Evolutionary conservation across 2,113 vertebrate genomes (phyloP).

Genomic region (Tachysurus fulvidraco): DNA sequence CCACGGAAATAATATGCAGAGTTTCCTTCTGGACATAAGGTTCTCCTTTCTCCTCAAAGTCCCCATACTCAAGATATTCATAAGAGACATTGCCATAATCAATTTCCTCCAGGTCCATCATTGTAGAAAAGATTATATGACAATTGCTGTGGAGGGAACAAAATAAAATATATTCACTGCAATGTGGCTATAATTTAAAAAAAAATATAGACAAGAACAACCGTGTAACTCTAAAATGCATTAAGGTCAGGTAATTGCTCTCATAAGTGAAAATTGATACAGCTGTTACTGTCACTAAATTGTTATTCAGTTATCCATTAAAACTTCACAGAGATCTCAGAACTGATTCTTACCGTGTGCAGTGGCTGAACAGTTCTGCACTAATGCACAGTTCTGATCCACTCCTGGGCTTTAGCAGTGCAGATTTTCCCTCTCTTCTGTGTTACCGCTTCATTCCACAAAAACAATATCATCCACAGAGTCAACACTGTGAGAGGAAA

Average conservation of each 20-base stretch:
- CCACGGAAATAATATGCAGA: constrained; percentile 83
- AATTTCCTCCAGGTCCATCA: constrained; percentile 28
- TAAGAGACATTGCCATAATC: constrained; percentile 70
- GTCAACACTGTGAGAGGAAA: background rate
- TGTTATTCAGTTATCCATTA: background rate
- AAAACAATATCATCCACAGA: constrained; percentile 6
- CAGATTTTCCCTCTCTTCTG: background rate
- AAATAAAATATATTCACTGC: constrained; percentile 11
- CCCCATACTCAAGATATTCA: constrained; percentile 65
- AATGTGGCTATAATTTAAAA: background rate
- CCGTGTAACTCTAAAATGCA: background rate
- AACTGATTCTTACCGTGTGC: background rate
- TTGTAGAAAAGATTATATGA: constrained; percentile 8
- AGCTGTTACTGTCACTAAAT: background rate
- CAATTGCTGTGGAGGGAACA: background rate
- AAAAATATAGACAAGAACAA: background rate
- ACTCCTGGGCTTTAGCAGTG: background rate
- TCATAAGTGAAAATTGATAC: background rate
- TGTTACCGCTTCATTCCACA: constrained; percentile 25
- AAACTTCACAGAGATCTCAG: background rate
- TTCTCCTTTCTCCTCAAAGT: constrained; percentile 59
- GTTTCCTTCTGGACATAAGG: constrained; percentile 65
- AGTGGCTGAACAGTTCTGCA: background rate
- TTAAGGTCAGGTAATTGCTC: background rate
- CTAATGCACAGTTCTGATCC: background rate